Evolutionary conservation across 2,113 vertebrate species (phyloP).

Genomic region (Myotis brandtii): DNA sequence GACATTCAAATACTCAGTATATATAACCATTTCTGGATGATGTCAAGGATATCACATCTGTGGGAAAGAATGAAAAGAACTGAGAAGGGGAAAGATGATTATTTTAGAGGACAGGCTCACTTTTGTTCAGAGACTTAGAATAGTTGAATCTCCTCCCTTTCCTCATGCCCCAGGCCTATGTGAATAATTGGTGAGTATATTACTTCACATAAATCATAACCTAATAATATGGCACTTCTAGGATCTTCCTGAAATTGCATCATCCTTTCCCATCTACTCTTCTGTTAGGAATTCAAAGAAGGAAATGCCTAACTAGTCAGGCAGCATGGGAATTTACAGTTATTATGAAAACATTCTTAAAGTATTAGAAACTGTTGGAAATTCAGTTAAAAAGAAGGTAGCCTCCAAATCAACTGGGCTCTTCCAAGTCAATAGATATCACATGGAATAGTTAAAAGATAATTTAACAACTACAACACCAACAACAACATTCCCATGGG

Average conservation of each 20-base stretch:
- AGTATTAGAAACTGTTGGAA: constrained; percentile 18
- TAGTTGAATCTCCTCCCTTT: constrained; percentile 49
- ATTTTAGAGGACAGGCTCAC: constrained; percentile 72
- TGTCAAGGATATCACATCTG: constrained; percentile 64
- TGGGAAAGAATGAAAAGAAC: constrained; percentile 70
- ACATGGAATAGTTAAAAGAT: not conserved
- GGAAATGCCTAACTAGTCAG: constrained; percentile 52
- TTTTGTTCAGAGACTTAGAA: constrained; percentile 67
- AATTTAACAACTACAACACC: not conserved
- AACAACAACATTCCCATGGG: not conserved
- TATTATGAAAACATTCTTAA: constrained; percentile 38
- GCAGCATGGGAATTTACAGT: not conserved
- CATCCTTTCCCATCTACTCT: not conserved
- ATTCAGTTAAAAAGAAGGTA: constrained; percentile 3
- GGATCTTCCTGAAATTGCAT: constrained; percentile 61
- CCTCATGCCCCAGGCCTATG: constrained; percentile 26
- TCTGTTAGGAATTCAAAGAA: constrained; percentile 54
- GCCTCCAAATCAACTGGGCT: not conserved
- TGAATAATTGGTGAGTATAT: constrained; percentile 61
- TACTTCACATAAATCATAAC: constrained; percentile 60
- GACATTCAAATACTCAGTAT: constrained; percentile 47
- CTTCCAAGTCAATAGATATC: not conserved
- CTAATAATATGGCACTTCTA: constrained; percentile 53
- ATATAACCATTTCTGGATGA: constrained; percentile 43
- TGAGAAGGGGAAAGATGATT: constrained; percentile 48